Evolutionary conservation across 2,888 invertebrate genomes (phyloP).

Genomic region (Gastracanthus pulcherrimus): DNA sequence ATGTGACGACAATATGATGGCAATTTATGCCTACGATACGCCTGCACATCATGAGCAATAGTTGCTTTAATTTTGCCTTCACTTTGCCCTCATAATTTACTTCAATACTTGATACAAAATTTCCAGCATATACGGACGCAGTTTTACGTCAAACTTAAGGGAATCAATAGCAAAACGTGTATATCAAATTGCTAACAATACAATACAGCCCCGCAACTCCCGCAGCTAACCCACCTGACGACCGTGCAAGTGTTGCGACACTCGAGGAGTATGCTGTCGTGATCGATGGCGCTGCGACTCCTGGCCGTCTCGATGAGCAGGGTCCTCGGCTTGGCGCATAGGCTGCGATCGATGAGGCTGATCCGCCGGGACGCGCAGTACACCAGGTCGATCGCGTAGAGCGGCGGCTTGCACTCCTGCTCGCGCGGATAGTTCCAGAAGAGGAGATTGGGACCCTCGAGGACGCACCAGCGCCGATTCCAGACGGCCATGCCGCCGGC

Average conservation of each 20-base stretch:
- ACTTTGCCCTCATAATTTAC: too few relatives aligned
- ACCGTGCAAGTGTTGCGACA: conserved; percentile 59
- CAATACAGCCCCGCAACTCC: too few relatives aligned
- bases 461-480: conserved; percentile 80
- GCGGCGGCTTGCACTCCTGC: conserved; percentile 70
- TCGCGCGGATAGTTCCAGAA: conserved; percentile 80
- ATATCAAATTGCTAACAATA: too few relatives aligned
- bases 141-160: background rate
- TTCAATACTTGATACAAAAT: too few relatives aligned
- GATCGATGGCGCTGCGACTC: conserved; percentile 57
- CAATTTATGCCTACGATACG: too few relatives aligned
- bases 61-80: too few relatives aligned
- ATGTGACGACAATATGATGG: too few relatives aligned
- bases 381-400: conserved; percentile 75
- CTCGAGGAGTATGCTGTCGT: conserved; percentile 61
- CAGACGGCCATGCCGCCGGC: conserved; percentile 76
- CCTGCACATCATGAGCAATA: too few relatives aligned
- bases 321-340: conserved; percentile 78
- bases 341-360: conserved; percentile 73
- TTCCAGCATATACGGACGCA: background rate
- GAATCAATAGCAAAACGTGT: background rate
- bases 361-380: conserved; percentile 72
- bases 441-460: conserved; percentile 76
- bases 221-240: conserved; percentile 58
- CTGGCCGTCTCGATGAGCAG: conserved; percentile 73